These are phyloP conservation scores for Helleia helle DNA, from an alignment of 2,888 invertebrate species.

Conservation along the genomic window DNA sequence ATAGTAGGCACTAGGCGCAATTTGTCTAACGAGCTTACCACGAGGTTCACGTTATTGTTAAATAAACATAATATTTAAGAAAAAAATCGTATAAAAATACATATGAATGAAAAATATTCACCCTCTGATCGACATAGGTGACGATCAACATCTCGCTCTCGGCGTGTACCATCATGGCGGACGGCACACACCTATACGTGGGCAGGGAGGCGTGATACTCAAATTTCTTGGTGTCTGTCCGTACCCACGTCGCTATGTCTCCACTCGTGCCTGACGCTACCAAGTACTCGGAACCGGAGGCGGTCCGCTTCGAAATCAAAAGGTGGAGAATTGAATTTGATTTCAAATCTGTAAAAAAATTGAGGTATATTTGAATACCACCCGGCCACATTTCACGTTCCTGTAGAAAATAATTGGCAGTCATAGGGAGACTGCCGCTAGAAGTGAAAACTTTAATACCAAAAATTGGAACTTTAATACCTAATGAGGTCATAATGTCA, in stretches of 20 bases:
- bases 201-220: conserved; percentile 77
- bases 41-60: too few species aligned
- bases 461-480: too few species aligned
- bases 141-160: conserved; percentile 75
- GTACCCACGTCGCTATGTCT: conserved; percentile 78
- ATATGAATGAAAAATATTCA: conserved; percentile 35
- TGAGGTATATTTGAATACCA: neutral
- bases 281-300: conserved; percentile 59
- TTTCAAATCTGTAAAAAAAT: conserved; percentile 59
- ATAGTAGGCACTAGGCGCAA: too few species aligned
- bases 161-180: conserved; percentile 80
- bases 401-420: too few species aligned
- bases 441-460: too few species aligned
- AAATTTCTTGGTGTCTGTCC: conserved; percentile 36
- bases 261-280: conserved; percentile 79
- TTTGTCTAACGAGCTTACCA: too few species aligned
- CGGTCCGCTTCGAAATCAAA: conserved; percentile 32
- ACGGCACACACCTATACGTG: conserved; percentile 78
- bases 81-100: too few species aligned
- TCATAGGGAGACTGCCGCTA: too few species aligned
- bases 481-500: too few species aligned
- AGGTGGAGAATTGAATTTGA: conserved; percentile 67
- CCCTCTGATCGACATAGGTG: conserved; percentile 87
- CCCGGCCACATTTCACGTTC: too few species aligned
- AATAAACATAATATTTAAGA: too few species aligned